Conservation (phyloP, 2,113 vertebrate species). For the Gulo gulo region DNA sequence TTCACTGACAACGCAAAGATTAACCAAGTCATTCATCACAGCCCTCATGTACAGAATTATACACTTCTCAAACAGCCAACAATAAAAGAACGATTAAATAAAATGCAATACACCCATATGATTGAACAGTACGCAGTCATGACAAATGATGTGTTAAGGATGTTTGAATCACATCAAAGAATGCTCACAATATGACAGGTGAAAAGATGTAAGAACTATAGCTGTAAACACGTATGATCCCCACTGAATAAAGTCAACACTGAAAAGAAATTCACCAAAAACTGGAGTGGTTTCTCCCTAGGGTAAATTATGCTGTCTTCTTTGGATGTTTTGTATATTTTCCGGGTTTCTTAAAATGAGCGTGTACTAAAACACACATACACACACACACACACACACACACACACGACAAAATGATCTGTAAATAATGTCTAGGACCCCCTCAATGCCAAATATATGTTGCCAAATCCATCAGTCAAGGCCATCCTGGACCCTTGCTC, state of each 20-base stretch:
- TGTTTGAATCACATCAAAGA: neutral
- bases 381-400: neutral
- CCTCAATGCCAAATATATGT: neutral
- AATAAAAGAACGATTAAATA: neutral
- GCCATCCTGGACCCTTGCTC: neutral
- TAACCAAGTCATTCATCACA: neutral
- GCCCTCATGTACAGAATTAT: neutral
- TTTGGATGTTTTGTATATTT: neutral
- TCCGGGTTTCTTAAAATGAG: neutral
- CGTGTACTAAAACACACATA: neutral
- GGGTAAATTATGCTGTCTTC: neutral
- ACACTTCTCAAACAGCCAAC: neutral
- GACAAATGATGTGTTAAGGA: neutral
- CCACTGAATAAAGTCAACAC: neutral
- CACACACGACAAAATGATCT: neutral
- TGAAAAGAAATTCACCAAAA: neutral
- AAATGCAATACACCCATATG: neutral
- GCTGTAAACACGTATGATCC: neutral
- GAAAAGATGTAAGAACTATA: neutral
- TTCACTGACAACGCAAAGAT: neutral
- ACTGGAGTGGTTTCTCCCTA: neutral
- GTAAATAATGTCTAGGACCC: neutral
- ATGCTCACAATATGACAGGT: neutral
- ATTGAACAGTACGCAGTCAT: neutral
- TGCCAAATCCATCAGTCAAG: neutral